A percentile compares a stretch with the other conserved stretches of the same genome.
These are phyloP conservation scores for Isichthys henryi DNA, from an alignment of 2,113 vertebrate genomes.

Conservation along the genomic window DNA sequence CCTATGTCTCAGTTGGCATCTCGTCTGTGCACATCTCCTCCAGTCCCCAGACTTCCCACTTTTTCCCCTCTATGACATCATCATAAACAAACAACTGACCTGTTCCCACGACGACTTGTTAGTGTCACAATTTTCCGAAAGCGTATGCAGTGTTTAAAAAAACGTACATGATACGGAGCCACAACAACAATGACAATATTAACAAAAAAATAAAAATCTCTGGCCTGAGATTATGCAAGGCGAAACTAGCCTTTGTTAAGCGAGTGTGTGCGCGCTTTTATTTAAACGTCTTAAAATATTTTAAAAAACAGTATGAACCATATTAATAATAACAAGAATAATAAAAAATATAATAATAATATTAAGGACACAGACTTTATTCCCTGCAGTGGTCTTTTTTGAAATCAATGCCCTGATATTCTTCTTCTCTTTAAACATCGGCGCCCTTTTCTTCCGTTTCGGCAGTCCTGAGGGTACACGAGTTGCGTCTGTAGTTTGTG, in stretches of 20 bases:
- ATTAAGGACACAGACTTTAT: slow-evolving; percentile 18
- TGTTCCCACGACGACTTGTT: not conserved
- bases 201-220: slow-evolving; percentile 14
- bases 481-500: not conserved
- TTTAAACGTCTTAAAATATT: slow-evolving; percentile 14
- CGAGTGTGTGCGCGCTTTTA: not conserved
- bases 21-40: not conserved
- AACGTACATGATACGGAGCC: not conserved
- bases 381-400: slow-evolving; percentile 29
- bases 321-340: not conserved
- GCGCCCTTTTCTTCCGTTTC: not conserved
- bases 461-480: slow-evolving; percentile 5
- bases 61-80: not conserved
- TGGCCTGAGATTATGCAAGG: slow-evolving; percentile 19
- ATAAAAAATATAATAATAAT: slow-evolving; percentile 13
- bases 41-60: not conserved
- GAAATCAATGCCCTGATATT: slow-evolving; percentile 34
- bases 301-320: not conserved
- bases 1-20: not conserved
- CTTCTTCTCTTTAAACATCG: not conserved
- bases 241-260: not conserved
- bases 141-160: not conserved
- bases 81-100: not conserved
- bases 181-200: not conserved
- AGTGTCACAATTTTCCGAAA: not conserved